phyloP scores from a whole-genome alignment of 2,797 vertebrate genomes.

The Gallirallus australis region DNA sequence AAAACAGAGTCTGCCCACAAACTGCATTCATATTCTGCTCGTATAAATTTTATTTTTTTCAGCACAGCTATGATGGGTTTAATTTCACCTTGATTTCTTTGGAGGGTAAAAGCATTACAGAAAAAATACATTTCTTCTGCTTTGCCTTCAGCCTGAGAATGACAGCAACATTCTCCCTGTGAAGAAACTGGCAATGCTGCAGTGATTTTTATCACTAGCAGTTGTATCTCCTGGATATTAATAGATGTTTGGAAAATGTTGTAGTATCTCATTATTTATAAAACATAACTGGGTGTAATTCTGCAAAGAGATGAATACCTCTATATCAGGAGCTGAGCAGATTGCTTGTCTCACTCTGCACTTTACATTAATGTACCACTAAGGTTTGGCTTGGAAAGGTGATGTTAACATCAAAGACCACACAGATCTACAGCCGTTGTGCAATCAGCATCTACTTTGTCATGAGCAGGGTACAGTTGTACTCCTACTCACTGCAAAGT shows the following conservation, averaged over 20 bases:
- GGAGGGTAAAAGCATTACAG: conserved; percentile 55
- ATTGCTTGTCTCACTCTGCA: not conserved
- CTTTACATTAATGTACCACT: not conserved
- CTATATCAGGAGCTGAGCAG: not conserved
- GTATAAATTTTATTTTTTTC: conserved; percentile 38
- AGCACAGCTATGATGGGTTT: conserved; percentile 39
- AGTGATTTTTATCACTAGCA: conserved; percentile 65
- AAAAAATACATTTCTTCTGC: conserved; percentile 46
- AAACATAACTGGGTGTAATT: conserved; percentile 5
- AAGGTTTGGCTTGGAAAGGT: not conserved
- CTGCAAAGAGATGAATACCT: not conserved
- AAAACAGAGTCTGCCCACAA: not conserved
- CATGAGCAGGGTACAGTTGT: not conserved
- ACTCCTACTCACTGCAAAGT: not conserved
- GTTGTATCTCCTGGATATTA: conserved; percentile 52
- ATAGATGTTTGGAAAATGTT: conserved; percentile 52
- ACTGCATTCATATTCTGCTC: conserved; percentile 15
- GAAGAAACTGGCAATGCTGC: conserved; percentile 39
- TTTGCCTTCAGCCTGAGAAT: conserved; percentile 27
- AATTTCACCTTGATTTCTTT: conserved; percentile 74
- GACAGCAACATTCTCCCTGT: conserved; percentile 35
- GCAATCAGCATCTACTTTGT: not conserved
- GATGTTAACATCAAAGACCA: not conserved
- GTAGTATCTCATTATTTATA: conserved; percentile 42
- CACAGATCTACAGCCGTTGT: not conserved